Percentiles rank a stretch among this genome's conserved stretches.
Conservation (phyloP, 2,888 invertebrate genomes). For the Tenodera sinensis region DNA sequence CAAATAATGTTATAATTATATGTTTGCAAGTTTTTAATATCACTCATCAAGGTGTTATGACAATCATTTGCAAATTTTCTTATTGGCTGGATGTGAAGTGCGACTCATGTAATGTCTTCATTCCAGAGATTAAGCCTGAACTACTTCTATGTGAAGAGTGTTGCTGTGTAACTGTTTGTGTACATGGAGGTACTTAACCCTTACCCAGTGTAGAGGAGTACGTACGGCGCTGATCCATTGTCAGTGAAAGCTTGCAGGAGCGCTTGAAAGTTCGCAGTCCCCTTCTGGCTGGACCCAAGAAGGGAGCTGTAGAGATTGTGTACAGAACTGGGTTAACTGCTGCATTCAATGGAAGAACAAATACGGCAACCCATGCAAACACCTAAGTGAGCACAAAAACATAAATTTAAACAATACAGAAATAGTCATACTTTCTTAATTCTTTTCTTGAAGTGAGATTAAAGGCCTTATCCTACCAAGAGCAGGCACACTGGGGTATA, state of each 20-base stretch:
- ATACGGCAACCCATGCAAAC: slow-evolving; percentile 52
- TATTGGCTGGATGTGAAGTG: no score
- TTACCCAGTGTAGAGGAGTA: slow-evolving; percentile 33
- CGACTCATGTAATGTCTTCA: no score
- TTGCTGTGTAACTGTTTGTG: background rate
- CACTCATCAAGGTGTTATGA: no score
- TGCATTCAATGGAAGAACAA: slow-evolving; percentile 50
- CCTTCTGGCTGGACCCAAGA: slow-evolving; percentile 35
- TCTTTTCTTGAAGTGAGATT: no score
- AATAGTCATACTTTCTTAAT: no score
- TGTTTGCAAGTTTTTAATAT: no score
- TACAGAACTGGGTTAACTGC: slow-evolving; percentile 52
- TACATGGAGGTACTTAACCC: background rate
- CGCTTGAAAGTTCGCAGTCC: slow-evolving; percentile 32
- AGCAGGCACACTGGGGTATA: no score
- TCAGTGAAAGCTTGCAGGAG: slow-evolving; percentile 33
- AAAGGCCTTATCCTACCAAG: no score
- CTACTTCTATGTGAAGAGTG: background rate
- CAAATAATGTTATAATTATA: no score
- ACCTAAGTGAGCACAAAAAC: slow-evolving; percentile 35
- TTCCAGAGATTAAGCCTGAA: background rate
- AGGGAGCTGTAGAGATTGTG: slow-evolving; percentile 44
- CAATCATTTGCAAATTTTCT: no score
- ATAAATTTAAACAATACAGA: no score
- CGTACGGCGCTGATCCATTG: slow-evolving; percentile 32